Conservation (phyloP, 2,797 vertebrate species). For the Eulemur coronatus region DNA sequence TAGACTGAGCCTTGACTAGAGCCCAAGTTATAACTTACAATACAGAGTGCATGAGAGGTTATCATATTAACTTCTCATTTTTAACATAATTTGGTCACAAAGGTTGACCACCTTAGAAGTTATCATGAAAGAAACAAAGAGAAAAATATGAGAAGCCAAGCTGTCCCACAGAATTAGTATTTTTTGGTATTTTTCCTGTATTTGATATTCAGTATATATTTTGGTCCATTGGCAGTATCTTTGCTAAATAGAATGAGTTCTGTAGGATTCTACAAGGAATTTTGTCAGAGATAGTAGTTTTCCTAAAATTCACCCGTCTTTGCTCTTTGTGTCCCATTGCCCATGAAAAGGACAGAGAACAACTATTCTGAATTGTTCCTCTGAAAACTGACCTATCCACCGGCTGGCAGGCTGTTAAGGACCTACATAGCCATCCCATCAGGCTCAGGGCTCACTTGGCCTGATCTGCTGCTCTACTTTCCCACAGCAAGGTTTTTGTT, state of each 20-base stretch:
- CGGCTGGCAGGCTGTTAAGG: not conserved
- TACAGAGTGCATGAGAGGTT: not conserved
- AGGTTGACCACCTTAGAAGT: not conserved
- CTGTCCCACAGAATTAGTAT: not conserved
- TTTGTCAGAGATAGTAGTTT: not conserved
- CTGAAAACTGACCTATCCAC: not conserved
- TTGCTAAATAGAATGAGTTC: not conserved
- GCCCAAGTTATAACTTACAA: not conserved
- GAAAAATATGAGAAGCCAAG: not conserved
- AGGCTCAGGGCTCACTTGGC: not conserved
- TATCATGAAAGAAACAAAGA: conserved; percentile 10
- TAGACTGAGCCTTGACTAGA: not conserved
- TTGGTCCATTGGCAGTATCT: not conserved
- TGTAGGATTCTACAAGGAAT: not conserved
- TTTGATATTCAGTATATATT: not conserved
- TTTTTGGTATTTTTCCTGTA: not conserved
- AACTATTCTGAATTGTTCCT: not conserved
- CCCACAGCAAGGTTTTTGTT: not conserved
- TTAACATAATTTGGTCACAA: not conserved
- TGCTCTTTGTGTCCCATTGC: not conserved
- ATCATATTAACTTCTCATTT: not conserved
- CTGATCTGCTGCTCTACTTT: conserved; percentile 20
- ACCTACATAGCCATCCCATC: not conserved
- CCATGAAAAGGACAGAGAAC: not conserved
- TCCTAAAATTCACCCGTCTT: not conserved